Evolutionary conservation across 2,888 invertebrate species (phyloP).

Genomic region (Eumacrocentrus americanus): DNA sequence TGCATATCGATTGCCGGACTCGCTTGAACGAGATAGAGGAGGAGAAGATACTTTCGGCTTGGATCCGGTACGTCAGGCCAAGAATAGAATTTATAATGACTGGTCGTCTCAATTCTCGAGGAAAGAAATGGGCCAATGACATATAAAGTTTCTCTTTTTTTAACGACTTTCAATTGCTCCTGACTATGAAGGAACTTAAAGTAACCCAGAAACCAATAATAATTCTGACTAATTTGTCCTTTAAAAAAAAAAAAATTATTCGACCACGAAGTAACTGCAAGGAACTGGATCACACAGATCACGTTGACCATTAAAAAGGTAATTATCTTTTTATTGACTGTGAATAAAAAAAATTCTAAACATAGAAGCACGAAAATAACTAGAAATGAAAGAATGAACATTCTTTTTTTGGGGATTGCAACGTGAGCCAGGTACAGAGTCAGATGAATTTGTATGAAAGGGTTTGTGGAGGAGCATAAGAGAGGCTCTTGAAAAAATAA

Average conservation of each 20-base stretch:
- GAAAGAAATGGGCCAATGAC: not conserved
- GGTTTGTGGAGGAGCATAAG: not conserved
- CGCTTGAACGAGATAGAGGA: too few relatives aligned
- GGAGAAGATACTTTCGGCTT: too few relatives aligned
- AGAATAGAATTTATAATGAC: not conserved
- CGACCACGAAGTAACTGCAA: too few relatives aligned
- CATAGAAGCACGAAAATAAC: not conserved
- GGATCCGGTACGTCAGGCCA: not conserved
- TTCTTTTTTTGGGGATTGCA: not conserved
- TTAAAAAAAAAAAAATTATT: not conserved
- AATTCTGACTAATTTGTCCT: not conserved
- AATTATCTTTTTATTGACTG: too few relatives aligned
- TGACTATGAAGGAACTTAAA: not conserved
- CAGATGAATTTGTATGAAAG: constrained; percentile 1
- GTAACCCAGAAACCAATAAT: not conserved
- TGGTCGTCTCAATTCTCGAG: not conserved
- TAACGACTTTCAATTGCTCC: not conserved
- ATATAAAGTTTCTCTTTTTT: too few relatives aligned
- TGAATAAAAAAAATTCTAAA: not conserved
- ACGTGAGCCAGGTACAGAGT: not conserved
- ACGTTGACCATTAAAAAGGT: too few relatives aligned
- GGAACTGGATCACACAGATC: too few relatives aligned
- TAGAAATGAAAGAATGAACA: not conserved
- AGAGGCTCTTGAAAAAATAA: constrained; percentile 2
- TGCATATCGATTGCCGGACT: not conserved